These are phyloP conservation scores for Palloptera scutellata DNA, from an alignment of 2,888 invertebrate species.

Conservation along the genomic window DNA sequence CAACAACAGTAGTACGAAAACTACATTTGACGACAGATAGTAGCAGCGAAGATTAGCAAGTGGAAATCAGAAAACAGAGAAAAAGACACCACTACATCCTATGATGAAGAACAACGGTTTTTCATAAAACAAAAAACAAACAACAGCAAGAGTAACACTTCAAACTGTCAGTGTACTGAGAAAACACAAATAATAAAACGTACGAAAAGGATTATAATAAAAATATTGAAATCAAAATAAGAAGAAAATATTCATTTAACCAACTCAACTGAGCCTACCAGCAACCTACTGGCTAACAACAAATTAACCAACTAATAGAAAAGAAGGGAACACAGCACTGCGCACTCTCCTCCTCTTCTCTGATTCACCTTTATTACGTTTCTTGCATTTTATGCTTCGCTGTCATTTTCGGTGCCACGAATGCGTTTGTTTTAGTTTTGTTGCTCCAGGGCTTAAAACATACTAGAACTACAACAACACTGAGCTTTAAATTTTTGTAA, in stretches of 20 bases:
- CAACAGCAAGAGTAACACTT: constrained; percentile 7
- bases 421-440: too few relatives aligned
- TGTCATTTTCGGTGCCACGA: too few relatives aligned
- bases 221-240: constrained; percentile 12
- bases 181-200: neutral
- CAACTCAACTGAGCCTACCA: constrained; percentile 7
- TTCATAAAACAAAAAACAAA: constrained; percentile 13
- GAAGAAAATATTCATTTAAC: constrained; percentile 7
- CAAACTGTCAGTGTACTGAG: constrained; percentile 4
- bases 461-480: too few relatives aligned
- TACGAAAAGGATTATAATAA: neutral
- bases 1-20: constrained; percentile 41
- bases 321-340: constrained; percentile 4
- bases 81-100: neutral
- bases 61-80: neutral
- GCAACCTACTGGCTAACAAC: neutral
- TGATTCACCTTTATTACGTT: too few relatives aligned
- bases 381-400: too few relatives aligned
- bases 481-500: too few relatives aligned
- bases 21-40: constrained; percentile 13
- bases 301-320: neutral
- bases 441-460: too few relatives aligned
- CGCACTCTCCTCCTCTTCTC: neutral
- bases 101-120: constrained; percentile 16
- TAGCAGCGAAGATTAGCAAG: neutral